Evolutionary conservation across 64 coral and sea anemone genomes (phyloP).

Genomic region (Stylophora pistillata): DNA sequence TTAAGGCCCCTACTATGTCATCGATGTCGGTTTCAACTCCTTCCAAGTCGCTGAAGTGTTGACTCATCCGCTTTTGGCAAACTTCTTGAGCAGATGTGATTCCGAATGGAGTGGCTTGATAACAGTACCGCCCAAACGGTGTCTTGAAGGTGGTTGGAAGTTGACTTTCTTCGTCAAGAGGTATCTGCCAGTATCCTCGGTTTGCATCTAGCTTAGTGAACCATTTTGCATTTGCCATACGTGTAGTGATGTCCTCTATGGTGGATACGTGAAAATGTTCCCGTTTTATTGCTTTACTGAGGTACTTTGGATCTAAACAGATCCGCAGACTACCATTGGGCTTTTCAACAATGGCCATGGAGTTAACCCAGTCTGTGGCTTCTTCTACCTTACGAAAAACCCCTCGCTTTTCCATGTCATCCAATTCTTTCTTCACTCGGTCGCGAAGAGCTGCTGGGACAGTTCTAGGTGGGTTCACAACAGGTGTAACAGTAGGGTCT

Average conservation of each 20-base stretch:
- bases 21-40: constrained; percentile 41
- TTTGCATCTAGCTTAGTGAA: constrained; percentile 16
- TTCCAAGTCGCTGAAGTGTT: neutral
- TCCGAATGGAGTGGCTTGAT: neutral
- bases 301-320: constrained; percentile 7
- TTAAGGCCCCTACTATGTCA: no score
- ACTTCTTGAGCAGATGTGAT: constrained; percentile 5
- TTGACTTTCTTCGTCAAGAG: neutral
- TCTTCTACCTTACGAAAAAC: constrained; percentile 22
- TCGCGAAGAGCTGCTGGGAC: constrained; percentile 65
- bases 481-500: constrained; percentile 55
- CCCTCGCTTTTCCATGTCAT: constrained; percentile 41
- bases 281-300: neutral
- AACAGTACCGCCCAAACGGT: constrained; percentile 26
- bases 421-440: constrained; percentile 39
- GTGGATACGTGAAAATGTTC: constrained; percentile 13
- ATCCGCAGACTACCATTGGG: constrained; percentile 22
- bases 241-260: neutral
- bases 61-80: neutral
- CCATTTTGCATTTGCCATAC: neutral
- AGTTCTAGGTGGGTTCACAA: constrained; percentile 48
- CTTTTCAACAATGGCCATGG: constrained; percentile 58
- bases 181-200: constrained; percentile 1
- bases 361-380: constrained; percentile 35
- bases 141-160: no score